Evolutionary conservation across 2,797 vertebrate genomes (phyloP), one percentile per base, ranked within the genome.

Genomic region (Periparus ater): DNA sequence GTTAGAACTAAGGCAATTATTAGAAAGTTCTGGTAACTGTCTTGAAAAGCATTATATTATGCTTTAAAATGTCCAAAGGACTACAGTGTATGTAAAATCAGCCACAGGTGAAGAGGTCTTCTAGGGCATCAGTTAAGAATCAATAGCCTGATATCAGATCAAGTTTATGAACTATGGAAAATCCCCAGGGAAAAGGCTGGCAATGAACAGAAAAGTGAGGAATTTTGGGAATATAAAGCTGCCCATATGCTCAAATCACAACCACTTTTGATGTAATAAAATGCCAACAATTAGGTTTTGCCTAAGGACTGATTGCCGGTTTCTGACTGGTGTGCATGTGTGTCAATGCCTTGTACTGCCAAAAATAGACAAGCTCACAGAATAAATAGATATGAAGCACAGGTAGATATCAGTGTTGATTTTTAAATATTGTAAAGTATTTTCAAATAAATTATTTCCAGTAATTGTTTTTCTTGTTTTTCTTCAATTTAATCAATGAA

Each of bases 281-380:
- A 14, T 58, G n/a, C 21, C 55, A 61, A 47, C 0, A 5, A 14
- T 54, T 44, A 9, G 3, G 6, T 58, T 91, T 85, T 94, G 13
- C 13, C 25, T 58, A 4, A 44, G 40, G 17, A 27, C 17, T 0
- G 0, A 3, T 16, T 75, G 11, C 7, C 11, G 42, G 29, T 34
- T 89, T 71, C 45, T 75, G 16, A 65, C 13, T 6, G 17, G 10
- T 3, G 4, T 53, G 14, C 8, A 1, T 36, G 8, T 26, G 1
- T 65, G 72, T 29, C 34, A 57, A 34, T 85, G 71, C 8, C 79
- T 88, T 79, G 29, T 18, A 32, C 13, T 53, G 14, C 21, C 3
- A 7, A 19, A 74, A 74, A 63, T 9, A 23, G 16, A 55, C 3
- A 67, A 57, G 6, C 7, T 38, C 32, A 32, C 6, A 12, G 5